Percentiles rank a stretch among this genome's conserved stretches.
Conservation (phyloP, 1,140 invertebrate genomes). For the Lepidotrigona ventralis region DNA sequence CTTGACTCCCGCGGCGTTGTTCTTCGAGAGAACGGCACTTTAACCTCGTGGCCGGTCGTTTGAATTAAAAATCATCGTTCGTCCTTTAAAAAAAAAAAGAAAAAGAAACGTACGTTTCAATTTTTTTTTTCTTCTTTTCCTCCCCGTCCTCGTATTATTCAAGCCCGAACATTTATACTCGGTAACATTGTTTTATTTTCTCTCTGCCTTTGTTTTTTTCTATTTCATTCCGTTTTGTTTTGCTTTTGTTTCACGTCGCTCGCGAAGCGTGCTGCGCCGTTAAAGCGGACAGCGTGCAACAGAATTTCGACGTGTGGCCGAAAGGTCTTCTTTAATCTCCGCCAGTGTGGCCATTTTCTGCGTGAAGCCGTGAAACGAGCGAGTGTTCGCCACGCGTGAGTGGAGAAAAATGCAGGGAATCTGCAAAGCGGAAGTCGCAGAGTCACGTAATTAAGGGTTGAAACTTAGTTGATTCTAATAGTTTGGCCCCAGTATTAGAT, state of each 20-base stretch:
- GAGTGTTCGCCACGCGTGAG: too few species aligned
- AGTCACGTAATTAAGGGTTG: slow-evolving; percentile 10
- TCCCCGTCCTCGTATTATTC: too few species aligned
- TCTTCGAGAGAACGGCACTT: too few species aligned
- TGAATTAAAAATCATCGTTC: too few species aligned
- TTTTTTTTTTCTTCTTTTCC: too few species aligned
- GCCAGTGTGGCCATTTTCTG: background rate
- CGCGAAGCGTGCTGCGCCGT: background rate
- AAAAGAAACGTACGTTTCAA: too few species aligned
- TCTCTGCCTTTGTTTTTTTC: background rate
- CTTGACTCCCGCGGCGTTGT: too few species aligned
- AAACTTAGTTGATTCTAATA: slow-evolving; percentile 1
- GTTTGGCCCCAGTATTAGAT: background rate
- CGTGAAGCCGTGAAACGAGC: background rate
- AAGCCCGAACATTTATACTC: too few species aligned
- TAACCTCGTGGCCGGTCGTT: too few species aligned
- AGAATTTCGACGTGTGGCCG: background rate
- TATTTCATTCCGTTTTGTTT: background rate
- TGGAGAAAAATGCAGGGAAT: background rate
- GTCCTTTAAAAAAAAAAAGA: too few species aligned
- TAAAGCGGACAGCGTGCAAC: background rate
- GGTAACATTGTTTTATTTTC: background rate
- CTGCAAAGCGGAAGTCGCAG: background rate
- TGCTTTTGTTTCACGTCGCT: background rate
- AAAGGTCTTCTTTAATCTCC: background rate